Conservation (phyloP, 2,797 vertebrate species). For the Gouania willdenowi region DNA sequence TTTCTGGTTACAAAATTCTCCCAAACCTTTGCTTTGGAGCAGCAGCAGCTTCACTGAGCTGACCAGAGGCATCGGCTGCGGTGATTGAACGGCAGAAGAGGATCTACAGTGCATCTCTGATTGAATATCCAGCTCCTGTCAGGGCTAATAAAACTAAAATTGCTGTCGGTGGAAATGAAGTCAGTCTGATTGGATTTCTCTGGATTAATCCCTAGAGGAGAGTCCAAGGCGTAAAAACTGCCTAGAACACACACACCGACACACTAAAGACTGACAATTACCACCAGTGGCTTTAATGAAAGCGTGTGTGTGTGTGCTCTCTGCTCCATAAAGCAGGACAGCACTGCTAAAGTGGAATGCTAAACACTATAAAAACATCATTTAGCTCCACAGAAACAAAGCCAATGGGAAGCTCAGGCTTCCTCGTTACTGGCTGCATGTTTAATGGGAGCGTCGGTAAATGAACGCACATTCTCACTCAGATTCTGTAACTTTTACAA, state of each 20-base stretch:
- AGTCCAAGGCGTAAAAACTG: slow-evolving; percentile 27
- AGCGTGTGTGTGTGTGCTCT: slow-evolving; percentile 45
- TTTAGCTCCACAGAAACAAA: slow-evolving; percentile 48
- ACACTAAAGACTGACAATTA: slow-evolving; percentile 43
- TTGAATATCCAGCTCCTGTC: slow-evolving; percentile 54
- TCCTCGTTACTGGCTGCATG: slow-evolving; percentile 27
- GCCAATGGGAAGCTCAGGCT: slow-evolving; percentile 29
- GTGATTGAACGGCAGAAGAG: slow-evolving; percentile 10
- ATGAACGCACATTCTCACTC: slow-evolving; percentile 4
- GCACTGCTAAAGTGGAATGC: slow-evolving; percentile 47
- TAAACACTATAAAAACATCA: slow-evolving; percentile 59
- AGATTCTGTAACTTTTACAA: too few species aligned
- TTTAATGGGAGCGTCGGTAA: slow-evolving; percentile 23
- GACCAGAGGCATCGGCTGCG: background rate
- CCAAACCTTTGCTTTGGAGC: background rate
- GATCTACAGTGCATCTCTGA: slow-evolving; percentile 41
- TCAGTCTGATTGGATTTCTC: slow-evolving; percentile 68
- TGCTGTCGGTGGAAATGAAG: slow-evolving; percentile 70
- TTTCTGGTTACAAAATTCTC: too few species aligned
- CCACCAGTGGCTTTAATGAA: slow-evolving; percentile 50
- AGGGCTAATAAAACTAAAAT: slow-evolving; percentile 66
- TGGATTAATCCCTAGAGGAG: slow-evolving; percentile 61
- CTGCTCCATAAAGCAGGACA: slow-evolving; percentile 63
- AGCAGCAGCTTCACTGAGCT: slow-evolving; percentile 7
- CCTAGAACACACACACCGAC: slow-evolving; percentile 7